These are phyloP conservation scores for Leuciscus waleckii DNA, from an alignment of 2,797 vertebrate species.

Conservation along the genomic window DNA sequence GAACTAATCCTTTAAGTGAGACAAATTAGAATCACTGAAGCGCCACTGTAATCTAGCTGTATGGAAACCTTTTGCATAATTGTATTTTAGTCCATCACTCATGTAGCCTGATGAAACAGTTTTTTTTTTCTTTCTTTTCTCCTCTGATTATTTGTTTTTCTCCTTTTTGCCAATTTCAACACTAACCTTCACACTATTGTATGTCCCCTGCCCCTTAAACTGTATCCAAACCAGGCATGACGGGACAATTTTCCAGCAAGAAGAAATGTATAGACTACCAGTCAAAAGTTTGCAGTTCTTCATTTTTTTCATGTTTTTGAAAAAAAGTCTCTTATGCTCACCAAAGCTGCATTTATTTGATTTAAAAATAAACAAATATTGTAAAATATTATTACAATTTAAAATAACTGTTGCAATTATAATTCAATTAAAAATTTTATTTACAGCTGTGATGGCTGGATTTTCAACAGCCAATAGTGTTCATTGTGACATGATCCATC, in stretches of 20 bases:
- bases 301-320: too few relatives aligned
- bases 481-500: too few relatives aligned
- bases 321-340: too few relatives aligned
- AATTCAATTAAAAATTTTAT: too few relatives aligned
- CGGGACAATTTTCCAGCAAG: neutral
- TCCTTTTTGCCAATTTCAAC: neutral
- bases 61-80: neutral
- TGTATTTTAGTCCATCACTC: constrained; percentile 16
- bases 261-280: neutral
- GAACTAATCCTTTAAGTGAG: constrained; percentile 4
- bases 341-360: too few relatives aligned
- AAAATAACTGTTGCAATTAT: too few relatives aligned
- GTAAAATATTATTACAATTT: too few relatives aligned
- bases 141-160: neutral
- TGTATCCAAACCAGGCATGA: neutral
- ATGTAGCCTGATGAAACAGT: neutral
- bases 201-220: neutral
- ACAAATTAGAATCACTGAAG: constrained; percentile 12
- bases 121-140: neutral
- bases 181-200: neutral
- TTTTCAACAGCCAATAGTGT: too few relatives aligned
- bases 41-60: neutral
- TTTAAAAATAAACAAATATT: too few relatives aligned
- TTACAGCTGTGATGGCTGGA: too few relatives aligned
- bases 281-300: neutral